These are phyloP conservation scores for Chaunax sp. DNA, from an alignment of 2,797 vertebrate genomes.

Conservation along the genomic window DNA sequence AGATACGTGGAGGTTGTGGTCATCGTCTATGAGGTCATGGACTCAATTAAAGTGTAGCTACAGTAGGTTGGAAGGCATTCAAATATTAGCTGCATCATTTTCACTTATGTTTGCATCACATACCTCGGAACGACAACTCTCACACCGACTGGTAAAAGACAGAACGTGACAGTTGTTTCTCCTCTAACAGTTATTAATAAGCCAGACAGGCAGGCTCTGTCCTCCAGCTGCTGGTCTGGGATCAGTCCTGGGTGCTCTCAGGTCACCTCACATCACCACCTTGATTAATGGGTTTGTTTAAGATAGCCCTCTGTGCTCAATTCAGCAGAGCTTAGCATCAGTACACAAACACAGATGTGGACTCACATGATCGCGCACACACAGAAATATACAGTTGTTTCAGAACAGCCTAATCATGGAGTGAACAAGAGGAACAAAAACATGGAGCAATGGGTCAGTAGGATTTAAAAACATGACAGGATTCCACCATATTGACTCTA, in stretches of 20 bases:
- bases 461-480: not conserved
- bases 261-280: slow-evolving; percentile 37
- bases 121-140: too few species aligned
- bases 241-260: slow-evolving; percentile 20
- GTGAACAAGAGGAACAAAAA: slow-evolving; percentile 4
- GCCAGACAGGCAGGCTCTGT: slow-evolving; percentile 1
- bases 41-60: not conserved
- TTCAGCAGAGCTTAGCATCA: slow-evolving; percentile 45
- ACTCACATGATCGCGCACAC: slow-evolving; percentile 2
- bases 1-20: not conserved
- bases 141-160: too few species aligned
- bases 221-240: slow-evolving; percentile 10
- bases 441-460: not conserved
- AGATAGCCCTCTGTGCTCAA: slow-evolving; percentile 52
- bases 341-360: slow-evolving; percentile 53
- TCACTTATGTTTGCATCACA: too few species aligned
- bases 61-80: not conserved
- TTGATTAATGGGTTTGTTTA: slow-evolving; percentile 73
- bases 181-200: not conserved
- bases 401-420: not conserved
- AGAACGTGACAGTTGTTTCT: not conserved
- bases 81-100: too few species aligned
- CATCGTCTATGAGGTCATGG: not conserved
- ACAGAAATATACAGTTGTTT: not conserved
- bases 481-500: not conserved